A percentile compares a stretch with the other conserved stretches of the same genome.
Evolutionary conservation across 2,113 vertebrate genomes (phyloP).

Genomic region (Rhea pennata): DNA sequence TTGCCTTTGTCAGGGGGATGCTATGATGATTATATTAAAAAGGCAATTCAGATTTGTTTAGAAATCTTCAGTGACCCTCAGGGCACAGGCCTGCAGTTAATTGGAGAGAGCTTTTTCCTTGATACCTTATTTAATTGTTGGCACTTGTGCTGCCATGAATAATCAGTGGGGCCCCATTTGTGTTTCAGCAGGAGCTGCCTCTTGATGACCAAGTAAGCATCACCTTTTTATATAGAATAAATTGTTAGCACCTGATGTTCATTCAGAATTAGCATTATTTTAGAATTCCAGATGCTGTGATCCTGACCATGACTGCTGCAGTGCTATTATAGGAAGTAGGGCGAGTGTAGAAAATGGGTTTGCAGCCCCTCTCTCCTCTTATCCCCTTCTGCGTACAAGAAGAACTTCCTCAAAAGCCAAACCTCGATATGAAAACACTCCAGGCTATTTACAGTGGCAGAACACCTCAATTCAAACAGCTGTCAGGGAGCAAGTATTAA

Average conservation of each 20-base stretch:
- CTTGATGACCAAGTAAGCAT: neutral
- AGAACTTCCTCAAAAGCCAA: conserved; percentile 1
- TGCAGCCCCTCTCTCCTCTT: neutral
- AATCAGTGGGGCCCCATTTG: neutral
- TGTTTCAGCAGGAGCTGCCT: neutral
- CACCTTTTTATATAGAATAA: neutral
- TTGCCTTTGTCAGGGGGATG: neutral
- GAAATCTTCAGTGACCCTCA: neutral
- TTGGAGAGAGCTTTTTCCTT: neutral
- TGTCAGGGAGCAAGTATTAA: conserved; percentile 67
- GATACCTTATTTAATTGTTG: neutral
- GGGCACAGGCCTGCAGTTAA: neutral
- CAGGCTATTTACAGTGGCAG: conserved; percentile 30
- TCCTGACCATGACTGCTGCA: neutral
- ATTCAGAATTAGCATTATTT: neutral
- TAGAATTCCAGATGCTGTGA: neutral
- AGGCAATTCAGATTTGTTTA: neutral
- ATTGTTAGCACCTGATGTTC: neutral
- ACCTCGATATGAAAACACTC: conserved; percentile 15
- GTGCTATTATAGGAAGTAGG: neutral
- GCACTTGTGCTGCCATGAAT: neutral
- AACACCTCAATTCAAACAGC: conserved; percentile 49
- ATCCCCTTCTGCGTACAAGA: neutral
- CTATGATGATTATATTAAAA: neutral
- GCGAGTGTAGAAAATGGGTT: neutral